phyloP scores from a whole-genome alignment of 2,113 vertebrate species.

The Rhagologus leucostigma region DNA sequence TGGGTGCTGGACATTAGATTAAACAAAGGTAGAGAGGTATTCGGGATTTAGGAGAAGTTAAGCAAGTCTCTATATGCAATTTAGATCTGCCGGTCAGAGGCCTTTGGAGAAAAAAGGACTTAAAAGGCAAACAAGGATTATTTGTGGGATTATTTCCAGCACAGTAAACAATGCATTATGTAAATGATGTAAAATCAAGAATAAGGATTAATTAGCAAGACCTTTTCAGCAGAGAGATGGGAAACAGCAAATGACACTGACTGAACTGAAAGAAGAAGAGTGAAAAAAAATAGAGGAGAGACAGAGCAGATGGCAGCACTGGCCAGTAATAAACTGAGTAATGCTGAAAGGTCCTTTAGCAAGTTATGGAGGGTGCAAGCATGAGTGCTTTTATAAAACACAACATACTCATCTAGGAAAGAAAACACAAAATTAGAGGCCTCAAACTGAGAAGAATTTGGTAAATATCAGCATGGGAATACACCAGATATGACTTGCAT shows the following conservation, averaged over 20 bases:
- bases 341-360: background rate
- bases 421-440: background rate
- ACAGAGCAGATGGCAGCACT: background rate
- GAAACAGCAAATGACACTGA: background rate
- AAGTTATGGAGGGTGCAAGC: background rate
- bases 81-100: background rate
- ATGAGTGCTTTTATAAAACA: background rate
- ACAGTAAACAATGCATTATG: background rate
- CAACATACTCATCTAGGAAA: background rate
- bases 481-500: accelerated
- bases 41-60: background rate
- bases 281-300: background rate
- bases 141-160: background rate
- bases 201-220: background rate
- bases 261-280: background rate
- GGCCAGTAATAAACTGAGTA: background rate
- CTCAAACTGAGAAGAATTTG: background rate
- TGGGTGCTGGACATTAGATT: background rate
- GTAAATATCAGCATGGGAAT: background rate
- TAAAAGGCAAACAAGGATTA: background rate
- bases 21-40: background rate
- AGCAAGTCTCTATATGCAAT: background rate
- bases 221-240: background rate
- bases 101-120: background rate
- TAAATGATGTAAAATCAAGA: background rate